Percentiles rank a stretch among this genome's conserved stretches.
Conservation (phyloP, 2,888 invertebrate genomes). For the Steinernema carpocapsae region DNA sequence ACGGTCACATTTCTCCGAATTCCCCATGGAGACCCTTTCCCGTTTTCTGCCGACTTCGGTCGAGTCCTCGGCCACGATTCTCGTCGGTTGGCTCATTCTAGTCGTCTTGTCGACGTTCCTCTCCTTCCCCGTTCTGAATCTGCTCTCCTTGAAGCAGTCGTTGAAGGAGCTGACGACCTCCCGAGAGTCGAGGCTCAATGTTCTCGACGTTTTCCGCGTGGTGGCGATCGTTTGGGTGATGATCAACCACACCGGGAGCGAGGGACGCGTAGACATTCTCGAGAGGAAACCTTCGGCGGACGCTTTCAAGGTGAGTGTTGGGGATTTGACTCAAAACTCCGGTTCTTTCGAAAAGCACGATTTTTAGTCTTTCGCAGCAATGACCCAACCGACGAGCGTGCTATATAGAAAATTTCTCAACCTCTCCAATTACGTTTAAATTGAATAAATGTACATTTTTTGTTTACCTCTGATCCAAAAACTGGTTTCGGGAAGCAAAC, state of each 20-base stretch:
- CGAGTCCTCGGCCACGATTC: constrained; percentile 3
- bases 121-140: background rate
- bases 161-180: constrained; percentile 49
- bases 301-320: constrained; percentile 54
- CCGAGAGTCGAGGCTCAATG: constrained; percentile 53
- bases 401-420: too few species aligned
- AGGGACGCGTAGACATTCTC: constrained; percentile 65
- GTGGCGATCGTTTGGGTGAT: constrained; percentile 67
- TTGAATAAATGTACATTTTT: too few species aligned
- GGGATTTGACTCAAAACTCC: background rate
- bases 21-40: background rate
- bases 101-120: background rate
- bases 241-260: constrained; percentile 65
- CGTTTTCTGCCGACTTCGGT: constrained; percentile 9
- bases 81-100: background rate
- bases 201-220: constrained; percentile 53
- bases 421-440: too few species aligned
- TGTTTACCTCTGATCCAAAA: too few species aligned
- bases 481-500: too few species aligned
- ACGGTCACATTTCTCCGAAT: background rate
- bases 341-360: constrained; percentile 37
- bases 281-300: constrained; percentile 58
- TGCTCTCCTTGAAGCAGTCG: constrained; percentile 10
- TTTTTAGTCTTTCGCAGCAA: too few species aligned
- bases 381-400: too few species aligned